Evolutionary conservation across 2,113 vertebrate species (phyloP).

Genomic region (Bubo bubo): DNA sequence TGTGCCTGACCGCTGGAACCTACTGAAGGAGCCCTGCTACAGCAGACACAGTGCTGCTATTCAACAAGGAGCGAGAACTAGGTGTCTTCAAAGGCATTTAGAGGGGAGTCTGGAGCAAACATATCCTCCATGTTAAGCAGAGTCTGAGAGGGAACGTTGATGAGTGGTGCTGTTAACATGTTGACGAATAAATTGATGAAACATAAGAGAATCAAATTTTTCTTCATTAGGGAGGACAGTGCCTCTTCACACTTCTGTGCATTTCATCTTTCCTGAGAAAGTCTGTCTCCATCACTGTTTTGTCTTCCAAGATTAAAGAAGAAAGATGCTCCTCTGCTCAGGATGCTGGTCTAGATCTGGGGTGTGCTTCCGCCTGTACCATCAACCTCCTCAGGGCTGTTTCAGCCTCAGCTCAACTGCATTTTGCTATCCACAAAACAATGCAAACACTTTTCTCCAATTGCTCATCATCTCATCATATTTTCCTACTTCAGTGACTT

Average conservation of each 20-base stretch:
- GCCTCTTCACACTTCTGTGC: not conserved
- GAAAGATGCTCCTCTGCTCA: not conserved
- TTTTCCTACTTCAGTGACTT: not conserved
- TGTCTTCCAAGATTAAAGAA: not conserved
- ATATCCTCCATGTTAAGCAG: not conserved
- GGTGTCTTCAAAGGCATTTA: not conserved
- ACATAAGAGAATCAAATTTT: not conserved
- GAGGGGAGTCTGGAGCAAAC: not conserved
- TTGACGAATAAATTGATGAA: not conserved
- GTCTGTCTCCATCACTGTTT: not conserved
- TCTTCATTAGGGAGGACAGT: not conserved
- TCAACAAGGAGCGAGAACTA: not conserved
- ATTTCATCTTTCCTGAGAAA: not conserved
- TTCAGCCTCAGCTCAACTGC: not conserved
- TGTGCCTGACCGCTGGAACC: not conserved
- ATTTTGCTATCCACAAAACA: not conserved
- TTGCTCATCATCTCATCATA: not conserved
- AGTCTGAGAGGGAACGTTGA: not conserved
- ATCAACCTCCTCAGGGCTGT: not conserved
- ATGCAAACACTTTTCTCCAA: not conserved
- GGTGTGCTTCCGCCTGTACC: not conserved
- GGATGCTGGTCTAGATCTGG: not conserved
- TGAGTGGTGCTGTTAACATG: not conserved
- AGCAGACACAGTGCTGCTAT: accelerated
- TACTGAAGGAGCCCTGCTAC: accelerated